Base-by-base conservation (phyloP, 2,888 invertebrate genomes). In the Limnephilus lunatus region DNA sequence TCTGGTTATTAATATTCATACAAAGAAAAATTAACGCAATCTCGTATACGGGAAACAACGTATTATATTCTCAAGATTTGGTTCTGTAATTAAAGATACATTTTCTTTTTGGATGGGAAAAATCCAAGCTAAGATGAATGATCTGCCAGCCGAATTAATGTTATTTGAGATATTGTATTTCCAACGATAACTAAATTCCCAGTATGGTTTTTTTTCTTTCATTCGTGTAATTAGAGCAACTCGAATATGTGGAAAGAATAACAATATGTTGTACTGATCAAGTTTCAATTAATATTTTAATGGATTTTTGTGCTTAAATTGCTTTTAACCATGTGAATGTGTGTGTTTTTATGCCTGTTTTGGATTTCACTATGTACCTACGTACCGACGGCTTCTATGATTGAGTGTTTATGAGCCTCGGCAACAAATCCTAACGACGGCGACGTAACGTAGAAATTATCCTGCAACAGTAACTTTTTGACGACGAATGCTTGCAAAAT, bases 51-150 rank as follows among this genome's bases (percentile, higher is more conserved):
- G 68, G 53, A 87, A 48, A 48, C 30, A 48, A n/a, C 25, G 25
- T 68, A 25, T 68, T 68, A 68, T 9, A 25, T 53, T 53, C 87
- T 53, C 53, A 53, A 48, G 87, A 53, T 87, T 48, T 53, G 87
- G 48, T 68, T 87, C 48, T n/a, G 87, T 92, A 92, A 92, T 92
- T 92, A 92, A 92, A 92, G 92, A 90, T 92, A 91, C 91, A 91
- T 91, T 92, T 91, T 92, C 89, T 85, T 80, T n/a, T 82, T 44
- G 85, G 80, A 68, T 85, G 90, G 91, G 89, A 91, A 89, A 92
- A 91, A 92, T 91, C 81, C 81, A 81, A 89, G 91, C 85, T 91
- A 92, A 92, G 92, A 92, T 92, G 92, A 91, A 92, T 91, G 91
- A 92, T 92, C 89, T 85, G 92, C 91, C 92, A 90, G 86, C 91